Conservation (phyloP, 2,113 vertebrate species). For the Gavialis gangeticus region DNA sequence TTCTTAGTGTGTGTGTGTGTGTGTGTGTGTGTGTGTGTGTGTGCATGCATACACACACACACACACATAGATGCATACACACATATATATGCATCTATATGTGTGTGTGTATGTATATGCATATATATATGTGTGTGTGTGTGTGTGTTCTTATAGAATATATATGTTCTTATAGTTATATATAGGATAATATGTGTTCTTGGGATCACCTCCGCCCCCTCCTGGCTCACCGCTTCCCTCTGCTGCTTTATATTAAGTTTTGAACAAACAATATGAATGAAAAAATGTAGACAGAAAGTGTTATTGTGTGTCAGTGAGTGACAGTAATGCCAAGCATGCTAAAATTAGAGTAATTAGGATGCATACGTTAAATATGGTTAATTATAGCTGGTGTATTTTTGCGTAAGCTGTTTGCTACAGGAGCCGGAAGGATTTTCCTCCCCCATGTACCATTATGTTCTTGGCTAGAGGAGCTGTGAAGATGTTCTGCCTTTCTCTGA, state of each 20-base stretch:
- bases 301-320: not conserved
- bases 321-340: slow-evolving; percentile 14
- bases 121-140: too few relatives aligned
- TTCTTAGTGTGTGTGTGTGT: too few relatives aligned
- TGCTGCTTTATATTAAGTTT: not conserved
- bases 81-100: too few relatives aligned
- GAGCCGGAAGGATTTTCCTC: not conserved
- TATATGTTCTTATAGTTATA: too few relatives aligned
- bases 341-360: slow-evolving; percentile 53
- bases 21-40: too few relatives aligned
- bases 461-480: not conserved
- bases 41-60: too few relatives aligned
- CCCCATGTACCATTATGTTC: not conserved
- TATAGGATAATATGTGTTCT: too few relatives aligned
- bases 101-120: too few relatives aligned
- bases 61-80: too few relatives aligned
- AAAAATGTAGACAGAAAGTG: slow-evolving; percentile 11
- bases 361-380: slow-evolving; percentile 53
- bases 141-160: too few relatives aligned
- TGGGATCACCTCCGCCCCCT: too few relatives aligned
- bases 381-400: slow-evolving; percentile 34
- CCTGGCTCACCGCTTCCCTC: not conserved
- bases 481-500: not conserved
- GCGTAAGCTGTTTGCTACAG: not conserved
- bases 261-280: slow-evolving; percentile 4